A percentile compares a stretch with the other conserved stretches of the same genome.
phyloP scores from a whole-genome alignment of 2,113 vertebrate genomes.

The Spermophilus dauricus region DNA sequence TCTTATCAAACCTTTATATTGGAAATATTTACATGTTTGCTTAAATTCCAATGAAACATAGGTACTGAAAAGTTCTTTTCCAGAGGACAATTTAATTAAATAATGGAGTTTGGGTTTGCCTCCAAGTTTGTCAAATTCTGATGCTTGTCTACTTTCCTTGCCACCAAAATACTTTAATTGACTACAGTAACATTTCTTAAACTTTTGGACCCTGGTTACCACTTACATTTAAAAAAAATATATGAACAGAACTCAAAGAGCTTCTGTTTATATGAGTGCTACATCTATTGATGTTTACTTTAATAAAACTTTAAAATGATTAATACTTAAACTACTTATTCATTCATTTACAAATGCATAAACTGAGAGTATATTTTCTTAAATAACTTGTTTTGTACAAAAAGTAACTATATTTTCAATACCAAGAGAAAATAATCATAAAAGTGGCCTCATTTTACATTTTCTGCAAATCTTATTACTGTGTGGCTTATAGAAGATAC shows the following conservation, averaged over 20 bases:
- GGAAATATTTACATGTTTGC: background rate
- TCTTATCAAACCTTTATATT: slow-evolving; percentile 3
- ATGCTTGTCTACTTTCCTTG: background rate
- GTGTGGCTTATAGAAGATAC: background rate
- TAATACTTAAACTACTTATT: background rate
- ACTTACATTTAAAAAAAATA: background rate
- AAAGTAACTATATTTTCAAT: background rate
- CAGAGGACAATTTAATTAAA: background rate
- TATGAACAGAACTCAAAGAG: background rate
- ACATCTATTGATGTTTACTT: background rate
- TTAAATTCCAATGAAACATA: background rate
- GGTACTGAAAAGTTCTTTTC: background rate
- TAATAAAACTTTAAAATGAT: background rate
- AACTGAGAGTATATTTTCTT: background rate
- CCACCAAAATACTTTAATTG: background rate
- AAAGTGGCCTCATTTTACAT: background rate
- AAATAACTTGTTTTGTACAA: background rate
- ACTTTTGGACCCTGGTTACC: background rate
- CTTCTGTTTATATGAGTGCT: background rate
- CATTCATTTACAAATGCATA: background rate
- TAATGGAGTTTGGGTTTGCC: background rate
- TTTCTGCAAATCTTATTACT: background rate
- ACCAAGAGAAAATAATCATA: background rate
- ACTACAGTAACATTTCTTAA: background rate
- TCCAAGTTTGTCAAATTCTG: background rate